Evolutionary conservation across 2,113 vertebrate genomes (phyloP), one percentile per base, ranked within the genome.

Genomic region (Hippocampus barbouri): DNA sequence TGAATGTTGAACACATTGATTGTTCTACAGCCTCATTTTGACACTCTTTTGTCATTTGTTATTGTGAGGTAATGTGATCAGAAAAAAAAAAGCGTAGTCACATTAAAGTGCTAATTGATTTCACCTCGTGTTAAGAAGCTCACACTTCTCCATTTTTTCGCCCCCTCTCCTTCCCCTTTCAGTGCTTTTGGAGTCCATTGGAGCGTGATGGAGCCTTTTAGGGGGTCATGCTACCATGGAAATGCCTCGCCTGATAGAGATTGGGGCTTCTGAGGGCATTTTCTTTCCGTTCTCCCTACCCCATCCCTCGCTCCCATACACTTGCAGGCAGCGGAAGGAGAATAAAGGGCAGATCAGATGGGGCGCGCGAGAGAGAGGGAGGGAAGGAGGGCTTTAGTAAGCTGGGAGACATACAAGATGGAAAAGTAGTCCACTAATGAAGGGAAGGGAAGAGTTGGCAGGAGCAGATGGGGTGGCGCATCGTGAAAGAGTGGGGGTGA

Each of bases 1-100:
- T 82, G 90, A 92, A 93, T 90, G 91, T 92, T 86, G 73, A 89
- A 85, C 83, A 70, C 88, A 81, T 77, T 75, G 45, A 67, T 25
- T 63, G 71, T 34, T 63, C 56, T 65, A 14, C 8, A 72, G 20
- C 65, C 0, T 81, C 41, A 25, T 63, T 81, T 60, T 54, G 18
- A 15, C 57, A 41, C 49, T 20, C 49, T 23, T 15, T 10, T 21
- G n/a, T 23, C n/a, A 10, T 11, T 56, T 23, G 9, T 61, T 5
- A 34, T 72, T 43, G 38, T 71, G 1, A 65, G 57, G 6, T 75
- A 61, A 72, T 74, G 2, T 73, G 43, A 10, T 30, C 40, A 49
- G 15, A 73, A 78, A 74, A 59, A 51, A 80, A 45, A 12, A 4
- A 45, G 43, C 80, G 73, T 15, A 21, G 60, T 78, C 84, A 81